phyloP scores from a whole-genome alignment of 2,113 vertebrate species.

The Phrynosoma platyrhinos region DNA sequence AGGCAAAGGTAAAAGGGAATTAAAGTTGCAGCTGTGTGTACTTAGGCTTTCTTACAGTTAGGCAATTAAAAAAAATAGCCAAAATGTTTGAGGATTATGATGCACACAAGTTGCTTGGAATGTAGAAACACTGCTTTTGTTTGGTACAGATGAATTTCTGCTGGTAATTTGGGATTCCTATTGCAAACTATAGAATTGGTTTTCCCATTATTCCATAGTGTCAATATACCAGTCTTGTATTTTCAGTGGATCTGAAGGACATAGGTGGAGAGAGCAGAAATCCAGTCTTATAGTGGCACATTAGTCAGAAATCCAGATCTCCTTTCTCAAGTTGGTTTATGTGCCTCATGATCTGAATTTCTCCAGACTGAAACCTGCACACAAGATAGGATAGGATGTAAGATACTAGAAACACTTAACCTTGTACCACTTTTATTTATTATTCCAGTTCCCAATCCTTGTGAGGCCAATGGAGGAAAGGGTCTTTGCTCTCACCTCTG shows the following conservation, averaged over 20 bases:
- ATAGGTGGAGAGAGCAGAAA: neutral
- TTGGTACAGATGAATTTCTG: neutral
- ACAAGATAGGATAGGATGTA: neutral
- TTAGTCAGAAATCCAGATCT: neutral
- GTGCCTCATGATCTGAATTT: neutral
- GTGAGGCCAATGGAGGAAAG: slow-evolving; percentile 87
- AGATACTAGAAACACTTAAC: neutral
- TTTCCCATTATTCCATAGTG: neutral
- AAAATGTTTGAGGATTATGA: neutral
- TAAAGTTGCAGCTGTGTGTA: neutral
- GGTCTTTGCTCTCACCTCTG: slow-evolving; percentile 94
- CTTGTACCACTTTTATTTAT: neutral
- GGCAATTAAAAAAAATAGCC: neutral
- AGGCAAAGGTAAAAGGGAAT: neutral
- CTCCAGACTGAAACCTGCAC: neutral
- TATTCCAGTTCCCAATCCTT: slow-evolving; percentile 90
- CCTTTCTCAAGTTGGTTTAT: neutral
- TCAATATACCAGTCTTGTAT: neutral
- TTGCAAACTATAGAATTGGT: neutral
- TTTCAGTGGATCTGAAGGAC: neutral
- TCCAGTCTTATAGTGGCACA: neutral
- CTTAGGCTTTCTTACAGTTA: no score
- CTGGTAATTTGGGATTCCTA: neutral
- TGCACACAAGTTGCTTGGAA: neutral
- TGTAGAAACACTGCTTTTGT: neutral